Percentiles rank a stretch among this genome's conserved stretches.
phyloP scores from a whole-genome alignment of 2,113 vertebrate genomes.

The Zootoca vivipara region DNA sequence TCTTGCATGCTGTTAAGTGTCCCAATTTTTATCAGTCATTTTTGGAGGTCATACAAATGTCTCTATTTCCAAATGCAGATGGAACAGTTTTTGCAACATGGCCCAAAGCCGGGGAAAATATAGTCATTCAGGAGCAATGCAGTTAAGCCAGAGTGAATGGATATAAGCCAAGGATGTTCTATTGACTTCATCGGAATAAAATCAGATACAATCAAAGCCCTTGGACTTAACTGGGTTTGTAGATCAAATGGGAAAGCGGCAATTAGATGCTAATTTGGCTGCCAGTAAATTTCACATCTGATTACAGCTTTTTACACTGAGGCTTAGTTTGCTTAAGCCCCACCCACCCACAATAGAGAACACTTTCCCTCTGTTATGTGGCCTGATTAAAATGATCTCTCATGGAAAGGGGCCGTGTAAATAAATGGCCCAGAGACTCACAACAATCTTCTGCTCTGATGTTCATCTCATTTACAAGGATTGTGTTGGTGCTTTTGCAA shows the following conservation, averaged over 20 bases:
- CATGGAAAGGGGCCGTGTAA: neutral
- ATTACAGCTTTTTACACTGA: neutral
- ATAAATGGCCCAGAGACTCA: neutral
- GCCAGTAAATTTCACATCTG: constrained; percentile 10
- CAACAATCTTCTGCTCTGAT: neutral
- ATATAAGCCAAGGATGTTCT: neutral
- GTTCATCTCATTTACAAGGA: neutral
- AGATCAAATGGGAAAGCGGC: constrained; percentile 19
- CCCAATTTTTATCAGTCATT: too few relatives aligned
- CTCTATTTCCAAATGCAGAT: neutral
- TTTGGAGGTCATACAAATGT: neutral
- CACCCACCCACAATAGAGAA: neutral
- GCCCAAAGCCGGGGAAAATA: neutral
- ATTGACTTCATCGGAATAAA: neutral
- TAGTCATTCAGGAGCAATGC: neutral
- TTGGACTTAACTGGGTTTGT: constrained; percentile 6
- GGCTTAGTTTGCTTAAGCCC: neutral
- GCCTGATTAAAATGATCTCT: neutral
- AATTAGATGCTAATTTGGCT: constrained; percentile 20
- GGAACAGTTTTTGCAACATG: neutral
- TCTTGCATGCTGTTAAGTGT: neutral
- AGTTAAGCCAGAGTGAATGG: neutral
- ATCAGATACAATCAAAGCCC: constrained; percentile 9
- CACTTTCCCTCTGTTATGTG: neutral
- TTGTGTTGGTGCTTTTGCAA: neutral